Conservation (phyloP, 2,113 vertebrate genomes). For the Rattus rattus region DNA sequence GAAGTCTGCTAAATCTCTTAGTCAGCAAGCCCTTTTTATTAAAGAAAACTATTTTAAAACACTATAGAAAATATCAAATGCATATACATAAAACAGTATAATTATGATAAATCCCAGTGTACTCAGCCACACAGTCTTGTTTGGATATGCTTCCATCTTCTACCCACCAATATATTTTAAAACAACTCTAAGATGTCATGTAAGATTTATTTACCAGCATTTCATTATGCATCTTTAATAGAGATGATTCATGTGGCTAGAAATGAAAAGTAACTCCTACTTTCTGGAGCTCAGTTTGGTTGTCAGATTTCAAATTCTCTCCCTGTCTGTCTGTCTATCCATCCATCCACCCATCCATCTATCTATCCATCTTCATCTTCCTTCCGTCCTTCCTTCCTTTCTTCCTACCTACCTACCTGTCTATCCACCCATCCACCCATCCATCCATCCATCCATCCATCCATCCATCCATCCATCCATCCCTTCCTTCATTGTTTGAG, state of each 20-base stretch:
- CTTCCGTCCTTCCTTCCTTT: fast-evolving
- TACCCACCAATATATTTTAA: not conserved
- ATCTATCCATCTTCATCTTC: no score
- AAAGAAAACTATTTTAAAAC: not conserved
- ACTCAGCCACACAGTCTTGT: not conserved
- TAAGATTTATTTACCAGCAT: not conserved
- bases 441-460: no score
- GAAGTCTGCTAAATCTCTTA: not conserved
- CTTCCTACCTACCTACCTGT: no score
- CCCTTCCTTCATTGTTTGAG: constrained; percentile 3
- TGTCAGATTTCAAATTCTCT: constrained; percentile 37
- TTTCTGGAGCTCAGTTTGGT: constrained; percentile 22
- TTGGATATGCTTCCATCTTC: not conserved
- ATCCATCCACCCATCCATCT: no score
- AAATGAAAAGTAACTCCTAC: constrained; percentile 31
- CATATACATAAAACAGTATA: constrained; percentile 1
- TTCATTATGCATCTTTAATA: constrained; percentile 24
- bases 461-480: no score
- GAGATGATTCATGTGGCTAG: constrained; percentile 28
- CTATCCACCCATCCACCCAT: fast-evolving
- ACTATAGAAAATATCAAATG: constrained; percentile 1
- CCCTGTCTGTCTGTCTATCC: not conserved
- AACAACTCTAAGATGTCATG: constrained; percentile 11
- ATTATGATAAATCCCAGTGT: constrained; percentile 16
- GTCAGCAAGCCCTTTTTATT: not conserved